Conservation (phyloP, 2,113 vertebrate species). For the Struthio camelus region DNA sequence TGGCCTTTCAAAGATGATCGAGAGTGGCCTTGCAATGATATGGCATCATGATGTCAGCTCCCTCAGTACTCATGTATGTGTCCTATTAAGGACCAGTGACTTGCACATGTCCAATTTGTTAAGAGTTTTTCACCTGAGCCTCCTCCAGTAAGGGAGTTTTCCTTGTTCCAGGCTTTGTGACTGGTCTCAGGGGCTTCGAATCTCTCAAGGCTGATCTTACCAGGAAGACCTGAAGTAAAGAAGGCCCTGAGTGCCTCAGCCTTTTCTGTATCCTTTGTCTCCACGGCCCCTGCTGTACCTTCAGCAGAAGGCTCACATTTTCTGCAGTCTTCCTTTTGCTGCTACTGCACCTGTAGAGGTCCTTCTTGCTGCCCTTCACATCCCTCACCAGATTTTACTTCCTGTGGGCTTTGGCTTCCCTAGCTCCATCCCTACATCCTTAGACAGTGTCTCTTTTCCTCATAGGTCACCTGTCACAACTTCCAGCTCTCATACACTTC, state of each 20-base stretch:
- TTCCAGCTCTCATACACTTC: neutral
- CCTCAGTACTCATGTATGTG: neutral
- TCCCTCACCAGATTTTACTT: neutral
- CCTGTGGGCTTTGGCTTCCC: neutral
- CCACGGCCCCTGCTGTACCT: neutral
- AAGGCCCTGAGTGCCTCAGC: neutral
- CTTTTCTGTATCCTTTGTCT: neutral
- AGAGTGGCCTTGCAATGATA: neutral
- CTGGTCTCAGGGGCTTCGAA: neutral
- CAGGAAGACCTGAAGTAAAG: neutral
- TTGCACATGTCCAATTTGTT: fast-evolving
- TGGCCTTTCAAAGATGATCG: neutral
- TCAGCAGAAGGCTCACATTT: neutral
- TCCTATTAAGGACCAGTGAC: neutral
- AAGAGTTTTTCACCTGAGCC: neutral
- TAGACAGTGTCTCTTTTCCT: neutral
- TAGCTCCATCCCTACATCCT: neutral
- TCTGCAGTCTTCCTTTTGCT: neutral
- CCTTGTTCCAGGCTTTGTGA: neutral
- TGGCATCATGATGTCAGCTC: neutral
- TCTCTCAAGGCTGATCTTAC: neutral
- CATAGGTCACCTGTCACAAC: neutral
- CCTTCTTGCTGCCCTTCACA: neutral
- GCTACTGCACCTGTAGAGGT: neutral
- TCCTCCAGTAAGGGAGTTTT: neutral